Evolutionary conservation across 2,113 vertebrate genomes (phyloP).

Genomic region (Mungos mungo): DNA sequence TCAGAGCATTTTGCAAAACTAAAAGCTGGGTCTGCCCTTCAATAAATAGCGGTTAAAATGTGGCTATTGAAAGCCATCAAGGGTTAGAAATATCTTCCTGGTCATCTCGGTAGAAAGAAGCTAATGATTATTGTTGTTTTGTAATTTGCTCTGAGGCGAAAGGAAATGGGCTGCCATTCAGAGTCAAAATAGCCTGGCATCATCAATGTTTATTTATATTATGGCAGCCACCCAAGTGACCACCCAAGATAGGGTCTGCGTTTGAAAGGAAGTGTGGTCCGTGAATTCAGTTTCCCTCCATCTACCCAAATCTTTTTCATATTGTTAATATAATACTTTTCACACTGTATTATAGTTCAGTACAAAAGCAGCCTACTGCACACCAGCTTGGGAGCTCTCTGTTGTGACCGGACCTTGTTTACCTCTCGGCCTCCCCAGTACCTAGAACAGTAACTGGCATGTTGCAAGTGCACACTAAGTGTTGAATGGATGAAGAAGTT

Average conservation of each 20-base stretch:
- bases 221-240: background rate
- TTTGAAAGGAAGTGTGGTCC: background rate
- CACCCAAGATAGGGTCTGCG: background rate
- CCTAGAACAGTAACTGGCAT: background rate
- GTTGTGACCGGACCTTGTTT: background rate
- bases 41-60: background rate
- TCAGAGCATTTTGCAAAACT: background rate
- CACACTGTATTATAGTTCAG: background rate
- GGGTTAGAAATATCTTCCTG: background rate
- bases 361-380: background rate
- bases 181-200: constrained; percentile 42
- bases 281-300: background rate
- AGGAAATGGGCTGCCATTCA: constrained; percentile 44
- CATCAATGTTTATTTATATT: constrained; percentile 22
- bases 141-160: constrained; percentile 30
- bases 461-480: background rate
- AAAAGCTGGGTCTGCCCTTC: background rate
- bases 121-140: constrained; percentile 7
- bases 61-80: background rate
- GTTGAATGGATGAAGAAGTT: background rate
- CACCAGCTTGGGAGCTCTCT: background rate
- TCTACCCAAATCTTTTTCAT: background rate
- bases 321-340: background rate
- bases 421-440: background rate
- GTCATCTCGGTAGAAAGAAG: background rate